Percentiles rank a stretch among this genome's conserved stretches.
Evolutionary conservation across 2,113 vertebrate species (phyloP).

Genomic region (Typhlomys cinereus): DNA sequence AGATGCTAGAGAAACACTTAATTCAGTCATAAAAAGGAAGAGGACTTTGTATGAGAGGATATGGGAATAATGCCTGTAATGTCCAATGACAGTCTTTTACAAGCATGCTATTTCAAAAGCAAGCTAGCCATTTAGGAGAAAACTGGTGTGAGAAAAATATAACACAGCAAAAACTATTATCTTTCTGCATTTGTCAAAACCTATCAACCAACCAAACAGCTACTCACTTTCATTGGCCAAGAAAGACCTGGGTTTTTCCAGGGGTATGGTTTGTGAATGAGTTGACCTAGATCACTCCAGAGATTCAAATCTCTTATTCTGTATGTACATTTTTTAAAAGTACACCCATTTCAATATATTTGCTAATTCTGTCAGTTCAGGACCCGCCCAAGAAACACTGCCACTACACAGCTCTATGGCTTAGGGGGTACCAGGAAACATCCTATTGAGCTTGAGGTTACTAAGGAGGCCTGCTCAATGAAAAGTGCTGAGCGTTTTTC

Average conservation of each 20-base stretch:
- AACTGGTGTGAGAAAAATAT: background rate
- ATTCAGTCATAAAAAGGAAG: slow-evolving; percentile 18
- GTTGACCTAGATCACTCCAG: too few species aligned
- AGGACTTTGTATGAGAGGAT: background rate
- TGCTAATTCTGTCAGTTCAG: background rate
- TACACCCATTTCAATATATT: background rate
- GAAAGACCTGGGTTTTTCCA: background rate
- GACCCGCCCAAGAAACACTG: background rate
- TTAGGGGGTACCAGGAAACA: background rate
- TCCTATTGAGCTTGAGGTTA: accelerated
- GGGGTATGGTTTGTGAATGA: accelerated
- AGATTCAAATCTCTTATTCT: background rate
- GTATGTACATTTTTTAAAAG: background rate
- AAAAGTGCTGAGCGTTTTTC: background rate
- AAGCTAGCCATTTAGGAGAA: background rate
- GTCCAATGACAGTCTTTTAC: background rate
- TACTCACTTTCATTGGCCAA: background rate
- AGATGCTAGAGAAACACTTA: background rate
- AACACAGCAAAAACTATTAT: background rate
- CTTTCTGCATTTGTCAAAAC: slow-evolving; percentile 6
- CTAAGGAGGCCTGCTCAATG: background rate
- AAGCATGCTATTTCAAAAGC: background rate
- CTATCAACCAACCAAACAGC: background rate
- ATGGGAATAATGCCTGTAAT: background rate
- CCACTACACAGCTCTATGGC: background rate